Percentiles rank a stretch among this genome's conserved stretches.
These are phyloP conservation scores for Mimumesa dahlbomi DNA, from an alignment of 2,888 invertebrate genomes.

Conservation along the genomic window DNA sequence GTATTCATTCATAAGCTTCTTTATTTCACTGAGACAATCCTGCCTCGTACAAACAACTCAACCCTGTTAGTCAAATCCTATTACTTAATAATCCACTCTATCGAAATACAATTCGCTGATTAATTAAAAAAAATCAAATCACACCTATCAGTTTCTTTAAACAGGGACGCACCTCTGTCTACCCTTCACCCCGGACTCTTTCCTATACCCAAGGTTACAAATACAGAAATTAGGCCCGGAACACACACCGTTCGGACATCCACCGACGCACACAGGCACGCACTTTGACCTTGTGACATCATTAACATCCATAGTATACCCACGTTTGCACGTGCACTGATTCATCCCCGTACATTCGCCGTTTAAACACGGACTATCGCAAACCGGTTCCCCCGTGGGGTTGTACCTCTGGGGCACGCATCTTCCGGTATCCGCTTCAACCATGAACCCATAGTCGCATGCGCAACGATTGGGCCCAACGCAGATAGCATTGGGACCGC, in stretches of 20 bases:
- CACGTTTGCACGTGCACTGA: conserved; percentile 78
- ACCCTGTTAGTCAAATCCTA: no score
- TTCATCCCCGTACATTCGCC: conserved; percentile 81
- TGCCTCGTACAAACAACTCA: background rate
- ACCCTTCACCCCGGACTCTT: conserved; percentile 84
- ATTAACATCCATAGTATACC: conserved; percentile 77
- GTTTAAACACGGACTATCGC: conserved; percentile 79
- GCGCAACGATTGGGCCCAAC: conserved; percentile 82
- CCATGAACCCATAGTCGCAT: conserved; percentile 81
- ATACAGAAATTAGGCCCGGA: conserved; percentile 88
- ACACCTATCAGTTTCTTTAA: background rate
- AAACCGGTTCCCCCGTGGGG: conserved; percentile 70
- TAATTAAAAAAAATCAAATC: background rate
- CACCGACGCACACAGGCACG: conserved; percentile 85
- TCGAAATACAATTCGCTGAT: no score
- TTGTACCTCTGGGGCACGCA: conserved; percentile 59
- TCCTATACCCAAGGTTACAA: conserved; percentile 86
- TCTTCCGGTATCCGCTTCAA: conserved; percentile 22
- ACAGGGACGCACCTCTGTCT: conserved; percentile 84
- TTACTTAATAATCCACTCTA: no score
- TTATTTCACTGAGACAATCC: background rate
- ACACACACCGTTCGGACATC: conserved; percentile 88
- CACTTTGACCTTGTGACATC: conserved; percentile 80
- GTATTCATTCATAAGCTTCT: background rate
- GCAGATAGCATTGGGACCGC: conserved; percentile 80